Conservation (phyloP, 1,140 invertebrate species). For the Protaetia brevitarsis region DNA sequence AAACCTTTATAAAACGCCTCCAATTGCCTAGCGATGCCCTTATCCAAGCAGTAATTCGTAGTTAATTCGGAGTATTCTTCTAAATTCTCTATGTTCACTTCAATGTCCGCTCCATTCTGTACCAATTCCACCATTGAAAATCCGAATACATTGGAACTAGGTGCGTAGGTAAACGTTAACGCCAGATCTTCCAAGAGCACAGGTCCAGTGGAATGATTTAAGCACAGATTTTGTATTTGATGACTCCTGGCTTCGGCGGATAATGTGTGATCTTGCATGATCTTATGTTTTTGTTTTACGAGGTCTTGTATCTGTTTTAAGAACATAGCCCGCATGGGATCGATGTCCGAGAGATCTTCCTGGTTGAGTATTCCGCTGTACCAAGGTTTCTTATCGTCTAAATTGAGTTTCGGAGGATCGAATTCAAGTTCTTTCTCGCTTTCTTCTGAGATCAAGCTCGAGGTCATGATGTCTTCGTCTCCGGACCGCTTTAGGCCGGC, state of each 20-base stretch:
- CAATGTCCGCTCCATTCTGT: slow-evolving; percentile 58
- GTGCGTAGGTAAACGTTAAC: slow-evolving; percentile 81
- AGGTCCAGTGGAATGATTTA: slow-evolving; percentile 57
- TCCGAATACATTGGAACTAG: slow-evolving; percentile 72
- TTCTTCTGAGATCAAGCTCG: slow-evolving; percentile 72
- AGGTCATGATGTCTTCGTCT: slow-evolving; percentile 65
- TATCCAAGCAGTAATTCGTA: slow-evolving; percentile 80
- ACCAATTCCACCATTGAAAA: slow-evolving; percentile 61
- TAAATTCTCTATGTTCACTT: slow-evolving; percentile 84
- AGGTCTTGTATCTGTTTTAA: slow-evolving; percentile 73
- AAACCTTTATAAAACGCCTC: slow-evolving; percentile 87
- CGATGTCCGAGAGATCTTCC: slow-evolving; percentile 82
- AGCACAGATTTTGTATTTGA: slow-evolving; percentile 61
- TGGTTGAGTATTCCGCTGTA: slow-evolving; percentile 66
- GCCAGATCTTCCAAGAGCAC: slow-evolving; percentile 79
- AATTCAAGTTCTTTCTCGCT: slow-evolving; percentile 64
- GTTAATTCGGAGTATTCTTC: slow-evolving; percentile 89
- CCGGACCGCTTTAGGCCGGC: slow-evolving; percentile 52
- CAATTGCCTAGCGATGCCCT: slow-evolving; percentile 86
- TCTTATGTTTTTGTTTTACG: slow-evolving; percentile 63
- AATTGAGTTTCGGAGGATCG: slow-evolving; percentile 56
- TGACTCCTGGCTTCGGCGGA: slow-evolving; percentile 60
- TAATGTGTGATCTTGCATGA: slow-evolving; percentile 63
- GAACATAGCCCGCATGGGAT: slow-evolving; percentile 73
- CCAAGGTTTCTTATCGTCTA: slow-evolving; percentile 58